Conservation (phyloP, 2,888 invertebrate genomes). For the Conomelus anceps region DNA sequence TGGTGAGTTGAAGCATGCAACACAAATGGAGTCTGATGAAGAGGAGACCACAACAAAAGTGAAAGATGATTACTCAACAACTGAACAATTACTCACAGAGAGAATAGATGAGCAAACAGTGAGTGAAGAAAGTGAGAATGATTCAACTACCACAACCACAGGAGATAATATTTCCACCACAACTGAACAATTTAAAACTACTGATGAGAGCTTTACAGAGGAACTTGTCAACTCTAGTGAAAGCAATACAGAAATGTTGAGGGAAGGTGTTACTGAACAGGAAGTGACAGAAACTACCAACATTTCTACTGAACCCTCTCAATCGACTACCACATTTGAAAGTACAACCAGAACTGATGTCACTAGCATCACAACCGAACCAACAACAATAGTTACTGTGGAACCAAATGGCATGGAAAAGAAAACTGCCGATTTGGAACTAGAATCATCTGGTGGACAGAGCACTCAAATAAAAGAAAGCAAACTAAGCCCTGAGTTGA, state of each 20-base stretch:
- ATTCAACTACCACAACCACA: neutral
- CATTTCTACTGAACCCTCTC: slow-evolving; percentile 27
- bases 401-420: slow-evolving; percentile 4
- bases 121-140: neutral
- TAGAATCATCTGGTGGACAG: neutral
- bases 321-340: slow-evolving; percentile 27
- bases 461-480: slow-evolving; percentile 29
- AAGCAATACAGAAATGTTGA: slow-evolving; percentile 28
- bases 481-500: slow-evolving; percentile 30
- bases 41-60: slow-evolving; percentile 16
- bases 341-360: slow-evolving; percentile 24
- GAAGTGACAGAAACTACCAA: slow-evolving; percentile 27
- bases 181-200: slow-evolving; percentile 1
- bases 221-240: neutral
- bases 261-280: slow-evolving; percentile 20
- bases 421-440: neutral
- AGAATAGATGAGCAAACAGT: neutral
- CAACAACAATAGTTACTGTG: slow-evolving; percentile 16
- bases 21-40: slow-evolving; percentile 12
- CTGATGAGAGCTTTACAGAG: neutral
- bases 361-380: slow-evolving; percentile 24
- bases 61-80: slow-evolving; percentile 7
- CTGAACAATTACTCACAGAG: neutral
- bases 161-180: slow-evolving; percentile 10
- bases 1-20: slow-evolving; percentile 27